Evolutionary conservation across 1,140 invertebrate genomes (phyloP).

Genomic region (Aphis gossypii): DNA sequence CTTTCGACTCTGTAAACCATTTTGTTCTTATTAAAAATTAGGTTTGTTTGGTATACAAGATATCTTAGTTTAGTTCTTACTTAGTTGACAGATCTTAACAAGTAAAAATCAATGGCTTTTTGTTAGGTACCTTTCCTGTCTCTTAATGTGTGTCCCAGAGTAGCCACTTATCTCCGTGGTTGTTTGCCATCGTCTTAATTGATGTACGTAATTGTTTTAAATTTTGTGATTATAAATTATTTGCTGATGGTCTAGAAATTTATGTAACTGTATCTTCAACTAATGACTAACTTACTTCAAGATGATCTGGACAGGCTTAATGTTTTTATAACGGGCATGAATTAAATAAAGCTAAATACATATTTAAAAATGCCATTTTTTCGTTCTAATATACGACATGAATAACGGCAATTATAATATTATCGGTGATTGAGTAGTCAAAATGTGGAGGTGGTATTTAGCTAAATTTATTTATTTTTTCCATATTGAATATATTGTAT

Average conservation of each 20-base stretch:
- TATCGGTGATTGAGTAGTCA: too few species aligned
- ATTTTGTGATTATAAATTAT: not conserved
- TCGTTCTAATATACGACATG: too few species aligned
- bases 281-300: too few species aligned
- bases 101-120: conserved; percentile 11
- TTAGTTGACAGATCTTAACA: not conserved
- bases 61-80: not conserved
- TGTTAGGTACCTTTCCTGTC: not conserved
- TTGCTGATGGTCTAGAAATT: not conserved
- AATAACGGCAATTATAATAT: too few species aligned
- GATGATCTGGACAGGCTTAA: too few species aligned
- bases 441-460: too few species aligned
- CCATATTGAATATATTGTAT: too few species aligned
- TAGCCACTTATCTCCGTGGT: not conserved
- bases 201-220: not conserved
- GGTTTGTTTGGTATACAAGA: not conserved
- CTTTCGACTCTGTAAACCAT: not conserved
- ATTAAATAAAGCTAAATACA: too few species aligned
- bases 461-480: too few species aligned
- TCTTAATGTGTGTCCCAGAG: not conserved
- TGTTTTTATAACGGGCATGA: too few species aligned
- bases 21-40: not conserved
- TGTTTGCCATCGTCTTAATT: not conserved
- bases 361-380: too few species aligned
- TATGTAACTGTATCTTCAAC: not conserved